A percentile compares a stretch with the other conserved stretches of the same genome.
These are phyloP conservation scores for Trisateles emortualis DNA, from an alignment of 2,888 invertebrate genomes.

Conservation along the genomic window DNA sequence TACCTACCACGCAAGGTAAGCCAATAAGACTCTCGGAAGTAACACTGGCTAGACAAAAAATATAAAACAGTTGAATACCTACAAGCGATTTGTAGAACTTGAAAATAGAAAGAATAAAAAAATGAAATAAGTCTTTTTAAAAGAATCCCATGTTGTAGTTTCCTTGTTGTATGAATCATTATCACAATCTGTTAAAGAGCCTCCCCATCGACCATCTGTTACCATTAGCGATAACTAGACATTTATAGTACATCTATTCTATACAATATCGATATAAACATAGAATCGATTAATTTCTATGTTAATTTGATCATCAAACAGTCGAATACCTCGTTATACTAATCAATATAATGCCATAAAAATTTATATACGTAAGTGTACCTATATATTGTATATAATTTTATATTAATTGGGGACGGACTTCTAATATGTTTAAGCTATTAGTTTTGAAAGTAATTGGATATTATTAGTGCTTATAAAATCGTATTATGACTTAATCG, in stretches of 20 bases:
- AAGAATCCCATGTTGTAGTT: background rate
- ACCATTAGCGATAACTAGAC: conserved; percentile 82
- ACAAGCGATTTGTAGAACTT: too few species aligned
- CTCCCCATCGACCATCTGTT: conserved; percentile 77
- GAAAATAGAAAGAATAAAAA: too few species aligned
- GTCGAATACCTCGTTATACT: conserved; percentile 78
- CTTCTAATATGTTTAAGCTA: conserved; percentile 64
- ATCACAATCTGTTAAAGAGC: conserved; percentile 47
- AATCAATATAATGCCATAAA: conserved; percentile 81
- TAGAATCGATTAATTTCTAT: conserved; percentile 83
- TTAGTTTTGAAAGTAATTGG: conserved; percentile 72
- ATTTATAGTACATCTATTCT: conserved; percentile 72
- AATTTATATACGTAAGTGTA: conserved; percentile 64
- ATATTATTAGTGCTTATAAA: conserved; percentile 49
- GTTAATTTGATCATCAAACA: conserved; percentile 83
- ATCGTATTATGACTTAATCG: conserved; percentile 44
- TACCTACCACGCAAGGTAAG: too few species aligned
- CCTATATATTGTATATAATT: conserved; percentile 65
- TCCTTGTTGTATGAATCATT: background rate
- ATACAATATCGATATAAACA: conserved; percentile 73
- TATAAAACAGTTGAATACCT: too few species aligned
- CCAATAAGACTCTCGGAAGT: too few species aligned
- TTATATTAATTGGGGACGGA: conserved; percentile 70
- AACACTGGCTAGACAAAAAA: too few species aligned
- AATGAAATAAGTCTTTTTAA: too few species aligned